Conservation (phyloP, 2,888 invertebrate genomes). For the Heteromurus nitidus region DNA sequence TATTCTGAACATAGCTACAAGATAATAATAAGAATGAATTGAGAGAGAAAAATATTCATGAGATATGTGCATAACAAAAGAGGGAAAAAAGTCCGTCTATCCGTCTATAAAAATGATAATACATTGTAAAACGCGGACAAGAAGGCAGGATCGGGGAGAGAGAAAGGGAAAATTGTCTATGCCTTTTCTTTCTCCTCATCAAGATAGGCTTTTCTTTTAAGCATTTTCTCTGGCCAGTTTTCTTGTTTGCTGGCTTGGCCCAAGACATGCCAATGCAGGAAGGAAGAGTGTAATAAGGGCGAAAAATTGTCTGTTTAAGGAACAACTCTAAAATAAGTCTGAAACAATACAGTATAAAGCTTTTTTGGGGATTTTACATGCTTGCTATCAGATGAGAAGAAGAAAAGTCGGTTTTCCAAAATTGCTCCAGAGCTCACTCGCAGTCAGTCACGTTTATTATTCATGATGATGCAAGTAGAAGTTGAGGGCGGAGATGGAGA, state of each 20-base stretch:
- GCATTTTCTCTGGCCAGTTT: background rate
- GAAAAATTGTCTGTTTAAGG: background rate
- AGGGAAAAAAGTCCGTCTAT: background rate
- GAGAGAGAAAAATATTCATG: constrained; percentile 18
- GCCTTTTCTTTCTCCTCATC: background rate
- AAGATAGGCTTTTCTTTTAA: background rate
- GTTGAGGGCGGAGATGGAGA: too few relatives aligned
- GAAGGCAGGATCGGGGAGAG: background rate
- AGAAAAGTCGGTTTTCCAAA: background rate
- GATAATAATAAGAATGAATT: constrained; percentile 22
- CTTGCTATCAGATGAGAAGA: too few relatives aligned
- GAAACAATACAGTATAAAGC: background rate
- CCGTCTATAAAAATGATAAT: constrained; percentile 28
- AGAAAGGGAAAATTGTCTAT: background rate
- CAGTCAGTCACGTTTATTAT: background rate
- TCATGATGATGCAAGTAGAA: background rate
- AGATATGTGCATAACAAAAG: background rate
- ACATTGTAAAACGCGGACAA: too few relatives aligned
- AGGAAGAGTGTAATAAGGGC: background rate
- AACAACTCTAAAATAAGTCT: background rate
- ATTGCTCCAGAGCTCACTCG: background rate
- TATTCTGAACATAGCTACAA: too few relatives aligned
- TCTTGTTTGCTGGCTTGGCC: background rate
- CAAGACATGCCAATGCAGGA: background rate
- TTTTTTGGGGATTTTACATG: too few relatives aligned